Evolutionary conservation across 2,888 invertebrate genomes (phyloP).

Genomic region (Antitype chi): DNA sequence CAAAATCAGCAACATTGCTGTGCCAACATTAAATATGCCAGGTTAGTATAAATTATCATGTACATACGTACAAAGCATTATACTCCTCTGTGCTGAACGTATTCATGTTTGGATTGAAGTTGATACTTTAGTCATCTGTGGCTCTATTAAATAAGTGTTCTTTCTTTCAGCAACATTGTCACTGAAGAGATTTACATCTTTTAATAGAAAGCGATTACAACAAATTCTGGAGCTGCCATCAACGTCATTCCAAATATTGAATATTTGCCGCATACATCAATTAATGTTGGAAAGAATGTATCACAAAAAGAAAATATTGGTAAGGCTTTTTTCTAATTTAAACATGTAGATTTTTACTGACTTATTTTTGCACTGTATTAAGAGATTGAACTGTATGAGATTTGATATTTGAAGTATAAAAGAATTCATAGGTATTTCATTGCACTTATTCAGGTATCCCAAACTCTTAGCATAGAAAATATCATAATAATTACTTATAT

Average conservation of each 20-base stretch:
- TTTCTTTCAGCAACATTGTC: conserved; percentile 21
- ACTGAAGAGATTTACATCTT: conserved; percentile 14
- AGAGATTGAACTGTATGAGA: too few relatives aligned
- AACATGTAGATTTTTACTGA: too few relatives aligned
- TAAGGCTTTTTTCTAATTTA: too few relatives aligned
- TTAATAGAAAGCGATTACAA: conserved; percentile 22
- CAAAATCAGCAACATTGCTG: conserved; percentile 54
- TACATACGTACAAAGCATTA: not conserved
- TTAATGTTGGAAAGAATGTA: too few relatives aligned
- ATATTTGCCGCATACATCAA: too few relatives aligned
- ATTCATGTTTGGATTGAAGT: not conserved
- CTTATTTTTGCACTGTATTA: too few relatives aligned
- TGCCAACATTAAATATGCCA: conserved; percentile 59
- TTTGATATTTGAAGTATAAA: too few relatives aligned
- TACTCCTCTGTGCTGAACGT: conserved; percentile 4
- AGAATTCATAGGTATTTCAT: too few relatives aligned
- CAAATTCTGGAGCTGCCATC: conserved; percentile 11
- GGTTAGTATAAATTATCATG: conserved; percentile 42
- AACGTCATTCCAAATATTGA: not conserved
- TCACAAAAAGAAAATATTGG: too few relatives aligned
- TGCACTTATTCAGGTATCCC: too few relatives aligned
- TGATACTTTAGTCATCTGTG: not conserved
- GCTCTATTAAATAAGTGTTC: not conserved
- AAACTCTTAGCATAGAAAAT: too few relatives aligned
- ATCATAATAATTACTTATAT: too few relatives aligned